These are phyloP conservation scores for Periophthalmodon schlosseri DNA, from an alignment of 2,113 vertebrate species.

Conservation along the genomic window DNA sequence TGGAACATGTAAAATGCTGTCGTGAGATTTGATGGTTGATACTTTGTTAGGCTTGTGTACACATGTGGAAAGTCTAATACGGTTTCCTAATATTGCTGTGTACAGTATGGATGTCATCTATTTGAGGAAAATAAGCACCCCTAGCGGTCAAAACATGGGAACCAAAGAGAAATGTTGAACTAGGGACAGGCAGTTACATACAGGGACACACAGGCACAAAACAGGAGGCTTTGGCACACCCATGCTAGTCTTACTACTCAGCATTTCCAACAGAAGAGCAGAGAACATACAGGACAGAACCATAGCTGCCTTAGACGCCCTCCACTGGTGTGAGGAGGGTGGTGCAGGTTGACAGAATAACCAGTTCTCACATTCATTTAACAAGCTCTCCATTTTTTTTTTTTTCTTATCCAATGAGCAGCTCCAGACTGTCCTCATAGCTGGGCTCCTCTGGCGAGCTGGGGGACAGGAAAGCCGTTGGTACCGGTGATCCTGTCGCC, in stretches of 20 bases:
- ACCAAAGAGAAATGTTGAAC: conserved; percentile 54
- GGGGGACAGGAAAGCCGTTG: conserved; percentile 89
- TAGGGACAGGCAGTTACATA: conserved; percentile 62
- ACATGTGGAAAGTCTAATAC: conserved; percentile 43
- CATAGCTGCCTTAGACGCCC: conserved; percentile 67
- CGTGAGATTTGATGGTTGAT: conserved; percentile 30
- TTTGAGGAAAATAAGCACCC: conserved; percentile 47
- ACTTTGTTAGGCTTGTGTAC: conserved; percentile 29
- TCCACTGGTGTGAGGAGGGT: conserved; percentile 31
- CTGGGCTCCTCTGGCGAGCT: conserved; percentile 91
- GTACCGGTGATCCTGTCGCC: conserved; percentile 85
- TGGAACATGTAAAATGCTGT: conserved; percentile 30
- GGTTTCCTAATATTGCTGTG: conserved; percentile 61
- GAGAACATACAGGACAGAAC: conserved; percentile 71
- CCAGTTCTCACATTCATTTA: conserved; percentile 67
- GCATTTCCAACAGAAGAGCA: conserved; percentile 75
- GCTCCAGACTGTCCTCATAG: conserved; percentile 95
- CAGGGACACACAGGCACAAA: conserved; percentile 67
- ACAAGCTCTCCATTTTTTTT: conserved; percentile 52
- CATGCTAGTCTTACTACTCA: conserved; percentile 78
- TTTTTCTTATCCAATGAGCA: conserved; percentile 82
- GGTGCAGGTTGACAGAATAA: conserved; percentile 46
- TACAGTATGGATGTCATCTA: conserved; percentile 52
- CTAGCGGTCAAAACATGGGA: conserved; percentile 49
- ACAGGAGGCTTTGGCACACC: conserved; percentile 74